Evolutionary conservation across 2,113 vertebrate species (phyloP).

Genomic region (Chiloscyllium plagiosum): DNA sequence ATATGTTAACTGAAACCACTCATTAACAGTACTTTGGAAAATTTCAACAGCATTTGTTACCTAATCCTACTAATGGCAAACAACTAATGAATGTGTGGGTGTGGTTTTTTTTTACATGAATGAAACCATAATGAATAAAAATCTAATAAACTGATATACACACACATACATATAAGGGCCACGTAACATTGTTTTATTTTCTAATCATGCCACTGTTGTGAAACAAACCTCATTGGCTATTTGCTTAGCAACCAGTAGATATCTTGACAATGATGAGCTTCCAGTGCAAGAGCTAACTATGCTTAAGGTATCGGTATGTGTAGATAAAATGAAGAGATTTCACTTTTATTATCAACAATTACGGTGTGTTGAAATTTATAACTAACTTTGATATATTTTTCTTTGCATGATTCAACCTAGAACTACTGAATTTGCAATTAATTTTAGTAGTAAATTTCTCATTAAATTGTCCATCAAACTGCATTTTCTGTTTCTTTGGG

Average conservation of each 20-base stretch:
- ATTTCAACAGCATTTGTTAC: constrained; percentile 22
- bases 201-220: not conserved
- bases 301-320: not conserved
- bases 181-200: not conserved
- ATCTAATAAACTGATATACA: not conserved
- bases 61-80: constrained; percentile 25
- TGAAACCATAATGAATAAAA: not conserved
- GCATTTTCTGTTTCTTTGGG: not conserved
- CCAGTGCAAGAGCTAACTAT: too few species aligned
- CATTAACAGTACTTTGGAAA: constrained; percentile 34
- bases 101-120: constrained; percentile 26
- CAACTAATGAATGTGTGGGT: constrained; percentile 25
- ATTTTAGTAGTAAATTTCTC: not conserved
- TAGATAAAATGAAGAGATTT: not conserved
- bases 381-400: not conserved
- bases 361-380: not conserved
- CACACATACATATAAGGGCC: not conserved
- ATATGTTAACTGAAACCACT: constrained; percentile 19
- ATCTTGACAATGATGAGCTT: not conserved
- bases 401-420: not conserved
- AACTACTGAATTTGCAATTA: not conserved
- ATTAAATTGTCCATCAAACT: not conserved
- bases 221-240: not conserved
- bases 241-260: not conserved
- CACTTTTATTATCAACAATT: not conserved